A percentile compares a stretch with the other conserved stretches of the same genome.
phyloP scores from a whole-genome alignment of 2,113 vertebrate genomes.

The Nyctibius bracteatus region DNA sequence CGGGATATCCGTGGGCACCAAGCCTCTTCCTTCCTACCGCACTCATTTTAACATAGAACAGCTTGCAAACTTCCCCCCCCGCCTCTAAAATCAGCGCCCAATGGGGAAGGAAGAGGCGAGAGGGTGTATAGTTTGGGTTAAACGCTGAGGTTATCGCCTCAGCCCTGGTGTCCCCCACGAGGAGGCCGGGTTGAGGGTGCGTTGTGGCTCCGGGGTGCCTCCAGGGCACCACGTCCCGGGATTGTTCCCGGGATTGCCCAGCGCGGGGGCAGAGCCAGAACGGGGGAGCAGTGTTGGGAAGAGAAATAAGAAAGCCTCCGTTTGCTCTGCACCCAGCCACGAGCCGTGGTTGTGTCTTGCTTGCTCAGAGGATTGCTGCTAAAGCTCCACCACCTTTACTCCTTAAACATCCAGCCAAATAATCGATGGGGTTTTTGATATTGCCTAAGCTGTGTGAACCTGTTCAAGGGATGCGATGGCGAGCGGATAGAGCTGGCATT shows the following conservation, averaged over 20 bases:
- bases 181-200: neutral
- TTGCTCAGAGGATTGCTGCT: constrained; percentile 47
- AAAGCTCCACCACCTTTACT: constrained; percentile 56
- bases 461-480: neutral
- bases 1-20: neutral
- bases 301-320: neutral
- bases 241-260: constrained; percentile 26
- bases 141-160: neutral
- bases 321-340: neutral
- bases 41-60: neutral
- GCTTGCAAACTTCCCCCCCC: neutral
- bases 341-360: neutral
- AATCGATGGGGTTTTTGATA: constrained; percentile 63
- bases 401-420: constrained; percentile 63
- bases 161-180: too few species aligned
- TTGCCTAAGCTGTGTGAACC: neutral
- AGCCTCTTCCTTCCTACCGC: neutral
- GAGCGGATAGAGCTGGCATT: constrained; percentile 2
- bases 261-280: neutral
- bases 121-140: neutral
- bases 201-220: neutral
- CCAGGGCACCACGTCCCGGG: neutral
- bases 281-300: neutral
- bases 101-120: neutral
- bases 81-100: neutral